Evolutionary conservation across 2,888 invertebrate genomes (phyloP).

Genomic region (Xanthia togata): DNA sequence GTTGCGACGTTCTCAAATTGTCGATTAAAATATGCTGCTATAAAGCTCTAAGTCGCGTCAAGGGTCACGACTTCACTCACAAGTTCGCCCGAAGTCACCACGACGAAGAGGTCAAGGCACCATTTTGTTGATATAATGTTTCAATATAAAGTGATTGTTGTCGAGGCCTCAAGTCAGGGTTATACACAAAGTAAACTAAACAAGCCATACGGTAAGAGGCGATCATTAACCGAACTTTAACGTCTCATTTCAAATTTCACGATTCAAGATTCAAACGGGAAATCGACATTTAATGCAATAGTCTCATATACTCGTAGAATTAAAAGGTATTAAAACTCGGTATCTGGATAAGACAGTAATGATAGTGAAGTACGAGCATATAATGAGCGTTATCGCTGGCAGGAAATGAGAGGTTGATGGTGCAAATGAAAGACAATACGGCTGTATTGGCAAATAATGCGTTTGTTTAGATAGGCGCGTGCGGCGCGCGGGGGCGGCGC

Average conservation of each 20-base stretch:
- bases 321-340: constrained; percentile 58
- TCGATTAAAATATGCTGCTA: constrained; percentile 66
- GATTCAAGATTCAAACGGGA: constrained; percentile 74
- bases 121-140: constrained; percentile 72
- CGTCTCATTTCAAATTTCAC: constrained; percentile 83
- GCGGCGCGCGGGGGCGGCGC: constrained; percentile 83
- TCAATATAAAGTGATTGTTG: constrained; percentile 75
- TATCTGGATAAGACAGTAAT: constrained; percentile 60
- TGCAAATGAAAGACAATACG: constrained; percentile 84
- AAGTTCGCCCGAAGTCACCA: constrained; percentile 62
- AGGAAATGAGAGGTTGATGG: constrained; percentile 86
- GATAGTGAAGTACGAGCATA: constrained; percentile 61
- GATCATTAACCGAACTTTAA: constrained; percentile 71
- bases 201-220: constrained; percentile 58
- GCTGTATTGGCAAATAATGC: constrained; percentile 79
- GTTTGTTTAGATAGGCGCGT: constrained; percentile 80
- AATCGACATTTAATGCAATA: constrained; percentile 64
- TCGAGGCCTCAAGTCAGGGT: constrained; percentile 70
- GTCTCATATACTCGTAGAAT: constrained; percentile 61
- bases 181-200: constrained; percentile 56
- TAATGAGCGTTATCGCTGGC: constrained; percentile 73
- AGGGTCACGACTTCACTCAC: constrained; percentile 72
- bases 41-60: constrained; percentile 68
- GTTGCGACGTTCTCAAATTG: constrained; percentile 58
- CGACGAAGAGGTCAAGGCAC: constrained; percentile 73